Base-by-base conservation (phyloP, 1,140 invertebrate species). In the Drosophila subobscura region DNA sequence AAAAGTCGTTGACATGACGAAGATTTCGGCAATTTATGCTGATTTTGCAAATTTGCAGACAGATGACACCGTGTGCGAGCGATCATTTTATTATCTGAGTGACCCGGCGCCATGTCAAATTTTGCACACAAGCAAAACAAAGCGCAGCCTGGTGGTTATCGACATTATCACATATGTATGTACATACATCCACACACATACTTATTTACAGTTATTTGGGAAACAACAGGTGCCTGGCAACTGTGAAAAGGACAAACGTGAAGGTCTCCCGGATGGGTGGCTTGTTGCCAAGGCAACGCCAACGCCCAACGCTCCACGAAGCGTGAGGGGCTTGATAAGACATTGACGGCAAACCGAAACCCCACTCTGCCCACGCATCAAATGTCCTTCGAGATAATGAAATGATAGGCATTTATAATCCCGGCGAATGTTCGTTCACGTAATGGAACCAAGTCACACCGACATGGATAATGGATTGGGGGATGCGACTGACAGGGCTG, bases 161-260 rank as follows among this genome's bases (percentile, higher is more conserved):
- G 59, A 81, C 68, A 68, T 57, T 67, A 53, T 45, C n/a, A n/a
- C n/a, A n/a, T n/a, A n/a, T n/a, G n/a, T n/a, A n/a, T n/a, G n/a
- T 51, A 55, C 76, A 6, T 40, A 46, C 16, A 20, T 55, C 3
- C 23, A 8, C 16, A 20, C 16, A 20, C 0, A 20, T 20, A 20
- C 16, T 1, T 20, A 20, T 1, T 1, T 51, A n/a, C 42, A 63
- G 55, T 66, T 25, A 66, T 41, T 53, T 57, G 57, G 37, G 44
- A 40, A 52, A 80, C 81, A 85, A 85, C 81, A 85, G 81, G 81
- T 86, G 81, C 83, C 83, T 88, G 79, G 83, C 75, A 88, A 88
- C 83, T 83, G 83, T 83, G 83, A 73, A 88, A 83, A 88, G 83
- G 83, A 88, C 83, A 79, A 88, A 88, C 58, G 64, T 84, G 81